Evolutionary conservation across 1,140 invertebrate species (phyloP).

Genomic region (Megathymus violae): DNA sequence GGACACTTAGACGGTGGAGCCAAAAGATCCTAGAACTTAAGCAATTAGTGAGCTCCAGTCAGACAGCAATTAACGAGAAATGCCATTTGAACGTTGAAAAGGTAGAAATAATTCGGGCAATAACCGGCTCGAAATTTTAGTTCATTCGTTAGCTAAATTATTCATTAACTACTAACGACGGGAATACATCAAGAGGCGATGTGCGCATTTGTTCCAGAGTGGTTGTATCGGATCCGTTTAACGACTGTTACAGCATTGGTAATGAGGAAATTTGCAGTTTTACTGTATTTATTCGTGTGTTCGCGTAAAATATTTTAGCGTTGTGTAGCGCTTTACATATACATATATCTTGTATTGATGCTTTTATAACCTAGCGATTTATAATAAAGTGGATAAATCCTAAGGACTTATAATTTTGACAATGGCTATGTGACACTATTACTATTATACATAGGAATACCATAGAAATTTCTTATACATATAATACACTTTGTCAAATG

Average conservation of each 20-base stretch:
- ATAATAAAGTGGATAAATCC: no score
- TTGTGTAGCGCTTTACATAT: no score
- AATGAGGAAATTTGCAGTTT: conserved; percentile 7
- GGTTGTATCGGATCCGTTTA: conserved; percentile 8
- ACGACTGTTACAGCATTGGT: neutral
- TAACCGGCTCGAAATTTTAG: conserved; percentile 53
- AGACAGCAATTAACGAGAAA: conserved; percentile 80
- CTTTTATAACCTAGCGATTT: no score
- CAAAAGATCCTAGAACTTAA: conserved; percentile 79
- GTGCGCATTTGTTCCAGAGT: conserved; percentile 21
- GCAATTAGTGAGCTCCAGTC: conserved; percentile 79
- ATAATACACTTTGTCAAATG: no score
- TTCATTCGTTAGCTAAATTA: conserved; percentile 70
- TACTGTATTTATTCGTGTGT: no score
- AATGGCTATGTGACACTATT: no score
- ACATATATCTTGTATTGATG: no score
- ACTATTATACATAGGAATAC: no score
- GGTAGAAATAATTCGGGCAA: conserved; percentile 77
- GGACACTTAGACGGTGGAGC: conserved; percentile 69
- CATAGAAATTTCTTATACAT: no score
- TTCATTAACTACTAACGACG: conserved; percentile 73
- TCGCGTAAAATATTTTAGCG: no score
- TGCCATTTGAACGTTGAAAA: conserved; percentile 77
- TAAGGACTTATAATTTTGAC: no score
- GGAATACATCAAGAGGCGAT: conserved; percentile 52